Base-by-base conservation (phyloP, 30 jellyfish, hydroid and myxozoan species). In the Aurelia coerulea region DNA sequence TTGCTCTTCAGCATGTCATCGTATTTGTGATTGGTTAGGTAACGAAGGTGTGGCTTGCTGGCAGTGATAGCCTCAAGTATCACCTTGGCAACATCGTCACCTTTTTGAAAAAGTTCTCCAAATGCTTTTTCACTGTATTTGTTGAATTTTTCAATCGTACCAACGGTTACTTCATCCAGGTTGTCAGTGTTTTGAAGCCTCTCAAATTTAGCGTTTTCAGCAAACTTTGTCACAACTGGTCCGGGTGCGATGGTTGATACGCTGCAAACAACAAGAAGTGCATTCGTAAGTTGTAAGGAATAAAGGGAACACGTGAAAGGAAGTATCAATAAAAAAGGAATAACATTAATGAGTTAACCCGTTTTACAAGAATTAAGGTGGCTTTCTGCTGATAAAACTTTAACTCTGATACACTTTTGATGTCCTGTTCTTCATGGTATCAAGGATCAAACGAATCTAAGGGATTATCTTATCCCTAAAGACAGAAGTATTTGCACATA, bases 201-300 rank as follows among this genome's bases (percentile, higher is more conserved):
- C 5, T 33, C 39, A n/a, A 56, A 74, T 3, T 62, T n/a, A 58
- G 23, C 46, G 52, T 63, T 78, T 2, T 62, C 90, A 1, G 29
- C 74, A 41, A 80, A 80, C 42, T 80, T 80, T 32, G 90, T 39
- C 23, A 29, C 23, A 15, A 80, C 90, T 65, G 90, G 90, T 17
- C 90, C 90, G 2, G 90, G 90, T 53, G 51, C 90, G 6, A 80
- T 80, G 68, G 66, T 79, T 5, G 89, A 60, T 14, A 62, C 79
- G 69, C 89, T 79, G 79, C 1, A n/a, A 41, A 6, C 32, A 62
- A 33, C 58, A 46, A 1, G 56, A 9, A 46, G 8, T 8, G 8
- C 51, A 39, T 39, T 39, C 51, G 6, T 39, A 39, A 1, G 51
- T 39, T 39, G 6, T 39, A 3, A 39, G 9, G 51, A 39, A 39